Base-by-base conservation (phyloP, 2,797 vertebrate species). In the Oreochromis mossambicus region DNA sequence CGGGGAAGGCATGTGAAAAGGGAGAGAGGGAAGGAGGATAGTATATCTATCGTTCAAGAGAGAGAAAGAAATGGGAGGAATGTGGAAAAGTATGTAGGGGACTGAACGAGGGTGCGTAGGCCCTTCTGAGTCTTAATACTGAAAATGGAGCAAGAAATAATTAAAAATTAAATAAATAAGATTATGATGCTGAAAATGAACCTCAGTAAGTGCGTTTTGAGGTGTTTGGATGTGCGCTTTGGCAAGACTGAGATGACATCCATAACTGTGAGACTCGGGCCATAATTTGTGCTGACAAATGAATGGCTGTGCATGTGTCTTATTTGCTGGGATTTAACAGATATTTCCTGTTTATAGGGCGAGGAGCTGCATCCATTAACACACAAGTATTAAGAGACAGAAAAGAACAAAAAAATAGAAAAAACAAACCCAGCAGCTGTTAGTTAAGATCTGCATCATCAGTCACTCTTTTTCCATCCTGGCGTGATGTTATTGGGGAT, bases 1-100 rank as follows among this genome's bases (percentile, higher is more conserved):
- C 90, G 89, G 90, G 89, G 90, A 93, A 88, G 90, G 89, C 87
- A 88, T 91, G 90, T 90, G 89, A 93, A 91, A 92, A 90, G 88
- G 80, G 90, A 90, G 90, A 92, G 88, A 91, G 84, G 85, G 91
- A 89, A 86, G 83, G 82, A 87, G 90, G 89, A 92, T 88, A 92
- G 87, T 38, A 63, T 63, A 36, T 83, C 92, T 93, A 90, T 93
- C 92, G 83, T 90, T 79, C 51, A 85, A 83, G 87, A 15, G 77
- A 79, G 80, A 63, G 66, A 77, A 78, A 82, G 78, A 89, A 92
- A 92, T 85, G 87, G 89, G 81, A 90, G 88, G 89, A 93, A 95
- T 94, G 89, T 93, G 88, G 90, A 91, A 88, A 93, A 91, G 48
- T 87, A 89, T 85, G 81, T 61, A 24, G 46, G 88, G 38, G 87